These are phyloP conservation scores for Drosophila tropicalis DNA, from an alignment of 1,140 invertebrate species.

Conservation along the genomic window DNA sequence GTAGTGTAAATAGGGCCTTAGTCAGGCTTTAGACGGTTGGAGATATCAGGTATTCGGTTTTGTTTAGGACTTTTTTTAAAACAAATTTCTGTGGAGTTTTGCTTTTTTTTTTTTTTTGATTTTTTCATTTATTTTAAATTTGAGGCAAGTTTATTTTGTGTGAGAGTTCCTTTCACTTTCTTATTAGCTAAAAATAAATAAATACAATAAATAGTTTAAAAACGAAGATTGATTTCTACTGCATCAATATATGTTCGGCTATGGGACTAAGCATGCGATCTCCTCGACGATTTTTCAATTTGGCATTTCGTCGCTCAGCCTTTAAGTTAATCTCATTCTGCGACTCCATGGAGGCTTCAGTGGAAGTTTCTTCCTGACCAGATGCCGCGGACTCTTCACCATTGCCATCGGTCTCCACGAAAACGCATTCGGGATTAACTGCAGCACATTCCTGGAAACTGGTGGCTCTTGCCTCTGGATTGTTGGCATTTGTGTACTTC, in stretches of 20 bases:
- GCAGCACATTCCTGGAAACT: slow-evolving; percentile 67
- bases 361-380: slow-evolving; percentile 18
- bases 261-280: slow-evolving; percentile 60
- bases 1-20: slow-evolving; percentile 12
- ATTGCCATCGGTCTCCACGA: slow-evolving; percentile 59
- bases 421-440: slow-evolving; percentile 74
- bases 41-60: slow-evolving; percentile 21
- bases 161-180: slow-evolving; percentile 47
- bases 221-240: slow-evolving; percentile 34
- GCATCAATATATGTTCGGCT: slow-evolving; percentile 66
- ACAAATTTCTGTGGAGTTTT: slow-evolving; percentile 8
- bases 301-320: slow-evolving; percentile 57
- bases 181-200: slow-evolving; percentile 81
- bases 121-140: slow-evolving; percentile 32
- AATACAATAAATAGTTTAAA: slow-evolving; percentile 68
- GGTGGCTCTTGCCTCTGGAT: slow-evolving; percentile 58
- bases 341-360: slow-evolving; percentile 38
- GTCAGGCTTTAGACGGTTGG: slow-evolving; percentile 2
- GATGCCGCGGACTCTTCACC: slow-evolving; percentile 12
- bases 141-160: slow-evolving; percentile 78
- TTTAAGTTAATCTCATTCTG: slow-evolving; percentile 67
- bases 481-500: slow-evolving; percentile 71
- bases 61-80: neutral
- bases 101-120: slow-evolving; percentile 26
- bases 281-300: slow-evolving; percentile 52